These are phyloP conservation scores for Leptogaster cylindrica DNA, from an alignment of 2,888 invertebrate genomes.

Conservation along the genomic window DNA sequence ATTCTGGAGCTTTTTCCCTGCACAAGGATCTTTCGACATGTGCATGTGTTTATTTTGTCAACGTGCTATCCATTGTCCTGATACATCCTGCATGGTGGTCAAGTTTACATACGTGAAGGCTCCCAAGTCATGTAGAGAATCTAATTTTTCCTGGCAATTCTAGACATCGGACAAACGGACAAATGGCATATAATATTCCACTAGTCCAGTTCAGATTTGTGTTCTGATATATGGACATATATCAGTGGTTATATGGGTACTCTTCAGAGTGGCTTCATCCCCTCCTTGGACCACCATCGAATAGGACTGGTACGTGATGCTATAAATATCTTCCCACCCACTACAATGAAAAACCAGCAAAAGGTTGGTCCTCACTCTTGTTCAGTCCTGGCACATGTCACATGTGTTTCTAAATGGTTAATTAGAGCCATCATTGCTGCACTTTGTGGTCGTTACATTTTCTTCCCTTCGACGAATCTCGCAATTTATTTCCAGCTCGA, in stretches of 20 bases:
- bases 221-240: conserved; percentile 15
- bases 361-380: conserved; percentile 22
- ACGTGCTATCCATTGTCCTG: not conserved
- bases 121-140: conserved; percentile 27
- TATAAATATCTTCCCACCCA: conserved; percentile 26
- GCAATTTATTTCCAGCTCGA: not conserved
- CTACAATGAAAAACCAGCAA: conserved; percentile 24
- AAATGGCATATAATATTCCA: conserved; percentile 39
- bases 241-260: conserved; percentile 19
- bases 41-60: conserved; percentile 1
- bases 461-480: conserved; percentile 11
- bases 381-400: conserved; percentile 28
- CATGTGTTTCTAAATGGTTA: conserved; percentile 36
- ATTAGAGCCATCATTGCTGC: conserved; percentile 36
- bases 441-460: conserved; percentile 30
- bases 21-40: not conserved
- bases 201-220: conserved; percentile 30
- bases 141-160: conserved; percentile 36
- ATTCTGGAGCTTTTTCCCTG: not conserved
- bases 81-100: conserved; percentile 17
- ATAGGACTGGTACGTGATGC: conserved; percentile 28
- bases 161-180: conserved; percentile 38
- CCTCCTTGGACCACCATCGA: not conserved
- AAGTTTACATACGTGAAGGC: conserved; percentile 17
- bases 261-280: not conserved